Evolutionary conservation across 2,113 vertebrate genomes (phyloP), one percentile per base, ranked within the genome.

Genomic region (Hemibates koningsi): DNA sequence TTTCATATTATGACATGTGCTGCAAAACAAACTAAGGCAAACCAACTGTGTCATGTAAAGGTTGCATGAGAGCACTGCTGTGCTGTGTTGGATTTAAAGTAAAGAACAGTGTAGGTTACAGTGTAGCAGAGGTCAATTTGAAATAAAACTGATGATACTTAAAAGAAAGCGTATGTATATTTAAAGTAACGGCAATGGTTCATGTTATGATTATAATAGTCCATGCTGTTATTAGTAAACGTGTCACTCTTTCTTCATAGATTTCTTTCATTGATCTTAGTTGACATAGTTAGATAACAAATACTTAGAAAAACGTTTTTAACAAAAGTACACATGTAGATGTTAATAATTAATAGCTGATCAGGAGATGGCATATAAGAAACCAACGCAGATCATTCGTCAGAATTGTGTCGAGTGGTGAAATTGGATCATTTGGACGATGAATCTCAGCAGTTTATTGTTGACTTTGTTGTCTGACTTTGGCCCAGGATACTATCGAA

Each of bases 161-260:
- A 27, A 56, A 57, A 9, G 24, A 57, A 57, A 57, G 0, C 0
- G 0, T 57, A 29, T 29, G 7, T 16, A 5, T 0, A 16, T 29
- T 29, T 9, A 57, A 57, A 57, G 12, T 57, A 57, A 57, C 1
- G 1, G 13, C 3, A 57, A 9, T 57, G 24, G 56, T 27, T 16
- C 56, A 16, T 29, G 24, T 57, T 57, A 57, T 56, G 24, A 13
- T 56, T 56, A 56, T 13, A 24, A 13, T 56, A 59, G 56, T 29
- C 24, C 56, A 57, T 29, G 56, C 24, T 57, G 7, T 57, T 57
- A 3, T 29, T 29, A 29, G 56, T 59, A 59, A 59, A 29, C 4
- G 0, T 29, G 56, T 29, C 13, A 59, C 27, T 32, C 57, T 59
- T 32, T 59, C 56, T 2, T 17, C 29, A 32, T 61, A 3, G 0